A percentile compares a stretch with the other conserved stretches of the same genome.
phyloP scores from a whole-genome alignment of 1,140 invertebrate genomes.

The Nephila pilipes region DNA sequence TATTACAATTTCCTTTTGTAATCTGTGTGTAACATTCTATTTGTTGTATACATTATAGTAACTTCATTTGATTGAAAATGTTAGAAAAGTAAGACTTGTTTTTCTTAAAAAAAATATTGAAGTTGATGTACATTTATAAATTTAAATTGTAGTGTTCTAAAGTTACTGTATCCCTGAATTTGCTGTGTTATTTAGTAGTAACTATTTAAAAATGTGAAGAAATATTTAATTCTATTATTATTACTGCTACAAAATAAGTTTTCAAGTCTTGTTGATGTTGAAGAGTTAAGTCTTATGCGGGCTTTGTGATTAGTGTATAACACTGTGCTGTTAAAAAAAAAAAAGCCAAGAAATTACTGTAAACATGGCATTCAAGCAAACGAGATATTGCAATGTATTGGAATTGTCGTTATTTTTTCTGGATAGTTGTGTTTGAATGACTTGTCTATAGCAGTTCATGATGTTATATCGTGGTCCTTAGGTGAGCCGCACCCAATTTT shows the following conservation, averaged over 20 bases:
- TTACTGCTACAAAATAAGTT: slow-evolving; percentile 23
- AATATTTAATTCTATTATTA: background rate
- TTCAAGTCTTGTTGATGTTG: slow-evolving; percentile 30
- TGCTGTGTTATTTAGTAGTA: background rate
- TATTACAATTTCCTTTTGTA: background rate
- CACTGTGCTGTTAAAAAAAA: slow-evolving; percentile 8
- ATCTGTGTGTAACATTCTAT: background rate
- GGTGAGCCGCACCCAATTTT: slow-evolving; percentile 72
- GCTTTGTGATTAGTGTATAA: slow-evolving; percentile 32
- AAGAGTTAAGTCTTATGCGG: background rate
- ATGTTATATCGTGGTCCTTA: slow-evolving; percentile 50
- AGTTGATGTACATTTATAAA: background rate
- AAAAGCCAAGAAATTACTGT: slow-evolving; percentile 14
- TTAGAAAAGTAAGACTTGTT: background rate
- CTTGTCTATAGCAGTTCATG: slow-evolving; percentile 60
- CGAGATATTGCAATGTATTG: background rate
- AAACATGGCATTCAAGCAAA: background rate
- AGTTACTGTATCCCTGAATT: background rate
- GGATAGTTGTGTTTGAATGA: slow-evolving; percentile 71
- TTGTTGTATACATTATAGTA: background rate
- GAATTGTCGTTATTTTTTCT: slow-evolving; percentile 46
- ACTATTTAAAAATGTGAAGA: background rate
- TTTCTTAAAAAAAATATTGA: background rate
- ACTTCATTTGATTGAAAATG: background rate
- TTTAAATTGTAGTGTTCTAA: background rate